Evolutionary conservation across 2,888 invertebrate genomes (phyloP), one percentile per base, ranked within the genome.

Genomic region (Hypolimnas misippus): DNA sequence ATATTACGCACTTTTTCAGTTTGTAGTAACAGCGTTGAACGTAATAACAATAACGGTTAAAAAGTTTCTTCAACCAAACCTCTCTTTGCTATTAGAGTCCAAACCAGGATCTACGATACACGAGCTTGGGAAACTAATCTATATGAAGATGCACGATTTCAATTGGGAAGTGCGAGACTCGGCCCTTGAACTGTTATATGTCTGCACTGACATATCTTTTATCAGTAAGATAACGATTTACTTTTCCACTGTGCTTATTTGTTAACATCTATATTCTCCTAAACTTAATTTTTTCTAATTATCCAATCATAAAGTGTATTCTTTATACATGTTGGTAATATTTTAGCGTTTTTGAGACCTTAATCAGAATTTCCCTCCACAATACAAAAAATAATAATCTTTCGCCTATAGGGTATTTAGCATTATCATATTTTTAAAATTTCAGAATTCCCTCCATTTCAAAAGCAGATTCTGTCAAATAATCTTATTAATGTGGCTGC

Each of bases 131-230:
- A 93, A 93, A 10, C 93, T 96, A 10, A 92, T 97, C 4, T 93
- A 93, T 54, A 93, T 93, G 79, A 94, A 96, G 76, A 87, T 96
- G 77, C 95, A 96, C 70, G 96, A 96, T 76, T 83, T 92, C 3
- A 92, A 94, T 53, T 97, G 97, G 97, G 96, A 97, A 81, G 94
- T 97, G 0, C 92, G 96, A 40, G 97, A 97, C 72, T 95, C 95
- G 3, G 94, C 96, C 0, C 77, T 97, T 25, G 96, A 97, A 79
- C 86, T 96, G 42, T 83, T 97, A 6, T 93, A 93, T 46, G 95
- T 95, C 0, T 94, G 96, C 75, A 94, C 95, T 0, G 91, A 92
- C 44, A 94, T 96, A 68, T 95, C 96, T 0, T 94, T 93, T 78
- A 89, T 94, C 65, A 96, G 96, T 96, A 89, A 92, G 94, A 16